These are phyloP conservation scores for Drosophila lutescens DNA, from an alignment of 2,888 invertebrate species.

Conservation along the genomic window DNA sequence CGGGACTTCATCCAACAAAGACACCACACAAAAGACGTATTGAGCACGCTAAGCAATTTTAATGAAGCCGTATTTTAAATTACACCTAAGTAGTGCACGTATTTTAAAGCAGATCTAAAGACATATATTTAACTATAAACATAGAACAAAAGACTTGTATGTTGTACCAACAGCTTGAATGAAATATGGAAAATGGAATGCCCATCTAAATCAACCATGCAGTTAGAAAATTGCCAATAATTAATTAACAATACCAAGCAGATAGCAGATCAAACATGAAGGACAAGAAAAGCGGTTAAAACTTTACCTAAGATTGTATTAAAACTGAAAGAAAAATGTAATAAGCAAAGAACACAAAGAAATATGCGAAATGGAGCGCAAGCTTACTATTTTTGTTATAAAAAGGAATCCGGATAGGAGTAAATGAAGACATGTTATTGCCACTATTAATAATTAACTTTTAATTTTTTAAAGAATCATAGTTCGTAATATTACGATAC, in stretches of 20 bases:
- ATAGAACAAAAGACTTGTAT: constrained; percentile 77
- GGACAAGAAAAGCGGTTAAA: constrained; percentile 26
- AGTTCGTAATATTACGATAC: constrained; percentile 45
- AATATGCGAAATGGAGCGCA: constrained; percentile 48
- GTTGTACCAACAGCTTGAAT: constrained; percentile 61
- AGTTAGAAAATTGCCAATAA: constrained; percentile 80
- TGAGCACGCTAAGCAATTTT: constrained; percentile 63
- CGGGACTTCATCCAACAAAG: constrained; percentile 39
- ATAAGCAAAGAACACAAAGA: constrained; percentile 42
- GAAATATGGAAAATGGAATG: constrained; percentile 50
- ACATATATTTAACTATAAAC: constrained; percentile 36
- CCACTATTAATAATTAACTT: constrained; percentile 69
- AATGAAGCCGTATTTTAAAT: constrained; percentile 63
- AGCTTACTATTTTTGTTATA: constrained; percentile 74
- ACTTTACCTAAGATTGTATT: constrained; percentile 79
- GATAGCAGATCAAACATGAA: constrained; percentile 57
- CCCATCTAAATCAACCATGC: constrained; percentile 61
- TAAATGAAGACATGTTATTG: constrained; percentile 64
- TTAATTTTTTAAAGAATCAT: constrained; percentile 61
- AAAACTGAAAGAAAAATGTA: constrained; percentile 31
- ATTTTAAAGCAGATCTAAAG: constrained; percentile 55
- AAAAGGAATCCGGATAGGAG: constrained; percentile 33
- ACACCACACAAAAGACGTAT: constrained; percentile 23
- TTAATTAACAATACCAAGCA: constrained; percentile 62
- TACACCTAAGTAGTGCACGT: constrained; percentile 64